A percentile compares a stretch with the other conserved stretches of the same genome.
Conservation (phyloP, 2,888 invertebrate species). For the Glyphotaelius pellucidus region DNA sequence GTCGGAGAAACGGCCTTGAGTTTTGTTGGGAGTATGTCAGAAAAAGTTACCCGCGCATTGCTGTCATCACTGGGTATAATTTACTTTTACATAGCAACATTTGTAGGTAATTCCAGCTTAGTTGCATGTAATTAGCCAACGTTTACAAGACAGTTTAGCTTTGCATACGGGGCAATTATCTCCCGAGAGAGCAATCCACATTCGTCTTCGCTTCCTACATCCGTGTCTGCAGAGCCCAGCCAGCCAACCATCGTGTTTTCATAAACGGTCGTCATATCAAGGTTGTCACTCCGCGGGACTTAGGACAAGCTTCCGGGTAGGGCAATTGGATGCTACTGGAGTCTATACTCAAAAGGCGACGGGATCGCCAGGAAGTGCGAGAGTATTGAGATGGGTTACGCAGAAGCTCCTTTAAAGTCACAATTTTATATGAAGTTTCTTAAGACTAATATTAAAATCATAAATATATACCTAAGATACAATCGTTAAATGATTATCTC, state of each 20-base stretch:
- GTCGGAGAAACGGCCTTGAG: conserved; percentile 25
- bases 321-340: not conserved
- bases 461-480: not conserved
- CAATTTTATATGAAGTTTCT: not conserved
- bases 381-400: no score
- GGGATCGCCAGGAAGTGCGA: not conserved
- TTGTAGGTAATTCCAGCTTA: conserved; percentile 20
- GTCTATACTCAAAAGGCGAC: not conserved
- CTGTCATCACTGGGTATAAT: conserved; percentile 34
- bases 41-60: not conserved
- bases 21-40: not conserved
- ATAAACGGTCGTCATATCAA: conserved; percentile 12
- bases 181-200: conserved; percentile 39
- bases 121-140: conserved; percentile 36
- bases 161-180: conserved; percentile 39
- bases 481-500: not conserved
- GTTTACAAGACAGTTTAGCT: not conserved
- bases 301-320: conserved; percentile 24
- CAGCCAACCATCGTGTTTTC: not conserved
- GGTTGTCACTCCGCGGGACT: conserved; percentile 21
- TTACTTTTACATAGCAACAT: conserved; percentile 39
- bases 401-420: not conserved
- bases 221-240: conserved; percentile 15
- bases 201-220: conserved; percentile 41
- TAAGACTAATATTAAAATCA: not conserved